Base-by-base conservation (phyloP, 2,888 invertebrate genomes). In the Oscheius sp. region DNA sequence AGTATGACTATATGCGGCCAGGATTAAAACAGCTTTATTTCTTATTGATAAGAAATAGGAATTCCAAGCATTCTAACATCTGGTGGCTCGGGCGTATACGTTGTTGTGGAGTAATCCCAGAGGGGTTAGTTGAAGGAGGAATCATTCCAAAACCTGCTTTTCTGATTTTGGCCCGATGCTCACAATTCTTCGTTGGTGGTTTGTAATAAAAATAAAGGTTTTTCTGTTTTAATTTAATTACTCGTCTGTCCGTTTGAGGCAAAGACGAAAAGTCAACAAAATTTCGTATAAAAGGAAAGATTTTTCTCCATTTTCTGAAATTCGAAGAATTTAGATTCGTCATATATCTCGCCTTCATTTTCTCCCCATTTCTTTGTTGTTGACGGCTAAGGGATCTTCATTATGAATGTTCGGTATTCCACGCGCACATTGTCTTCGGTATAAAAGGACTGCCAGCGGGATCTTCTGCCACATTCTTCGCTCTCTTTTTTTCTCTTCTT, bases 31-130 rank as follows among this genome's bases (percentile, higher is more conserved):
- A 55, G 49, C 49, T 49, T 49, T 49, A 49, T 18, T 49, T 49
- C 49, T 49, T 49, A 35, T 35, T 55, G 55, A 55, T 55, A 25
- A 55, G 23, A 13, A 9, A 3, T 35, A 9, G 5, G 9, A 35
- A 35, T 35, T 35, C 35, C 35, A 9, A 6, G 25, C 25, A 55
- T 55, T 21, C 55, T 13, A 23, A 18, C 25, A 9, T 18, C n/a
- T n/a, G n/a, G 35, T 35, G 35, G 5, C 9, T 9, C 35, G 35
- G 35, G 35, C 35, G 35, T 6, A 35, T 35, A 35, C 35, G 35
- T 35, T 35, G 35, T 35, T 21, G 23, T 25, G 55, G 13, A 59
- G 59, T 59, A 59, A 59, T 59, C 59, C 59, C 59, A 16, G n/a
- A 21, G 21, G 41, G 59, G 41, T 59, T 59, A 41, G 41, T 21